These are phyloP conservation scores for Exaiptasia diaphana DNA, from an alignment of 64 coral and sea anemone genomes.

Conservation along the genomic window DNA sequence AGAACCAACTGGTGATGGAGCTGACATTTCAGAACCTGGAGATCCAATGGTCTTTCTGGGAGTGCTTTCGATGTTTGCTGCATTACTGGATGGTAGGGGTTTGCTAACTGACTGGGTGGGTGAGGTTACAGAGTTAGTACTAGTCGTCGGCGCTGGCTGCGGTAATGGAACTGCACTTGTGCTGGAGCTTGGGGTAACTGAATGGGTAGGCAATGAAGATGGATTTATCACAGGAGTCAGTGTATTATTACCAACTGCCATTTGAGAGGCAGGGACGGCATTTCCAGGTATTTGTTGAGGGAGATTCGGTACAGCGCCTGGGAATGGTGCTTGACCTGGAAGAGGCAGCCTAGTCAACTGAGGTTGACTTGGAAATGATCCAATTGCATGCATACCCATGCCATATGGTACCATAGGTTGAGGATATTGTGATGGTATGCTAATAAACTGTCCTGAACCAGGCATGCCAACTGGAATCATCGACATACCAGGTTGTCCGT, in stretches of 20 bases:
- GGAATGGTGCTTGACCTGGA: background rate
- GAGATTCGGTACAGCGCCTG: background rate
- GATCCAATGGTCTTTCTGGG: background rate
- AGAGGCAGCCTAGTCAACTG: background rate
- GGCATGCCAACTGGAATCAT: constrained; percentile 27
- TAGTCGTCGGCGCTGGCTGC: background rate
- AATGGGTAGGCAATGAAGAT: background rate
- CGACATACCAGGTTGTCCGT: constrained; percentile 1
- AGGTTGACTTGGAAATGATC: background rate
- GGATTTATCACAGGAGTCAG: no score
- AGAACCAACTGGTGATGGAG: constrained; percentile 79
- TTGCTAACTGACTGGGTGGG: background rate
- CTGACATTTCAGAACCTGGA: constrained; percentile 76
- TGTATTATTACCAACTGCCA: background rate
- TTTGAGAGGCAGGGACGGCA: background rate
- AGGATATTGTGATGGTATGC: background rate
- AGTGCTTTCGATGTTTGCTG: background rate
- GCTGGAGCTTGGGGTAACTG: background rate
- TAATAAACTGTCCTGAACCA: background rate
- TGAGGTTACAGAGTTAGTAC: background rate
- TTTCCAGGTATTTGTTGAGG: background rate
- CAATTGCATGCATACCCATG: background rate
- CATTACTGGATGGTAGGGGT: background rate
- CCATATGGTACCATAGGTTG: constrained; percentile 21
- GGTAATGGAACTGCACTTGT: background rate